A percentile compares a stretch with the other conserved stretches of the same genome.
Conservation (phyloP, 2,888 invertebrate genomes). For the Aporophyla lueneburgensis region DNA sequence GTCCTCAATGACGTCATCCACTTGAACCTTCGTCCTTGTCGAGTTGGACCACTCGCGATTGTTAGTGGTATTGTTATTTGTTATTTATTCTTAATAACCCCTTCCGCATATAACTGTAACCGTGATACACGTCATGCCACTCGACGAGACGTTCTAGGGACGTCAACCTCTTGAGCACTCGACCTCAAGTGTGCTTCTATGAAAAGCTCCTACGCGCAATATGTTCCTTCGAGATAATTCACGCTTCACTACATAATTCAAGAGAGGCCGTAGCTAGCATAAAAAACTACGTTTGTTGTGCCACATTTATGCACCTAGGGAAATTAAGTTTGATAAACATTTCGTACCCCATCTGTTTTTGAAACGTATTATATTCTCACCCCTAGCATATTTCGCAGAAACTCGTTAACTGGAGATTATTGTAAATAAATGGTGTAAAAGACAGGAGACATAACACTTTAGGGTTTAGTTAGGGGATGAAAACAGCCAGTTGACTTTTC, state of each 20-base stretch:
- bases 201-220: conserved; percentile 83
- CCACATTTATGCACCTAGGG: conserved; percentile 67
- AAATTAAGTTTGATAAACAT: conserved; percentile 65
- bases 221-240: conserved; percentile 80
- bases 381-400: conserved; percentile 28
- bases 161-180: conserved; percentile 81
- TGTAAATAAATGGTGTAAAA: conserved; percentile 33
- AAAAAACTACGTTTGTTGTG: conserved; percentile 70
- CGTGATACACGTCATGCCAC: conserved; percentile 69
- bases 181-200: conserved; percentile 81
- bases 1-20: conserved; percentile 38
- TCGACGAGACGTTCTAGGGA: conserved; percentile 72
- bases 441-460: conserved; percentile 26
- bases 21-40: conserved; percentile 44
- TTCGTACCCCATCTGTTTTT: conserved; percentile 33
- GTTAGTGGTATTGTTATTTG: conserved; percentile 67
- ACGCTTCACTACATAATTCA: conserved; percentile 75
- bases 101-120: conserved; percentile 65
- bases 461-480: conserved; percentile 12
- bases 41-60: conserved; percentile 45
- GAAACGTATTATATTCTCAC: conserved; percentile 27
- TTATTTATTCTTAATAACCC: conserved; percentile 68
- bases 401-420: conserved; percentile 40
- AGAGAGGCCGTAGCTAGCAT: conserved; percentile 65
- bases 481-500: neutral